Conservation (phyloP, 2,113 vertebrate genomes). For the Girardinichthys multiradiatus region DNA sequence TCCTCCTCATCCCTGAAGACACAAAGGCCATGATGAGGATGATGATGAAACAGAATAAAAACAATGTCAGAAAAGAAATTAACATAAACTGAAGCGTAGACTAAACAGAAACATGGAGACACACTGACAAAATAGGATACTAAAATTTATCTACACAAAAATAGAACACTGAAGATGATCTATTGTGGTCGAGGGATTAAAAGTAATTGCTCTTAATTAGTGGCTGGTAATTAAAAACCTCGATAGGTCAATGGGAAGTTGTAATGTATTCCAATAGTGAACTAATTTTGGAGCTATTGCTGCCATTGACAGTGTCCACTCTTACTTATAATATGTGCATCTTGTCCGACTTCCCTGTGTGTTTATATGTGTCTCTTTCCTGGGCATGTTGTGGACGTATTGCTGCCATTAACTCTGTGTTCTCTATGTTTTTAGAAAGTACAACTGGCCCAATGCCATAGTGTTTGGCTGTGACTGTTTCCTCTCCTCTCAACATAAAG, state of each 20-base stretch:
- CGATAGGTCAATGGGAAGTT: too few relatives aligned
- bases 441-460: too few relatives aligned
- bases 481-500: too few relatives aligned
- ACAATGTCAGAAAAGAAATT: constrained; percentile 18
- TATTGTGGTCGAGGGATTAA: not conserved
- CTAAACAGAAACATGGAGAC: constrained; percentile 12
- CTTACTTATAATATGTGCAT: too few relatives aligned
- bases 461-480: too few relatives aligned
- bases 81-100: constrained; percentile 16
- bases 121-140: not conserved
- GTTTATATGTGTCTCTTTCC: too few relatives aligned
- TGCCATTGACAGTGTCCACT: too few relatives aligned
- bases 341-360: too few relatives aligned
- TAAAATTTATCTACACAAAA: too few relatives aligned
- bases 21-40: constrained; percentile 13
- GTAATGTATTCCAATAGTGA: too few relatives aligned
- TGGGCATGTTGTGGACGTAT: not conserved
- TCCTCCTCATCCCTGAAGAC: constrained; percentile 54
- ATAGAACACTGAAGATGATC: not conserved
- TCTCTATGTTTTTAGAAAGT: not conserved
- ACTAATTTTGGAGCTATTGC: too few relatives aligned
- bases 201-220: not conserved
- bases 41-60: constrained; percentile 14
- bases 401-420: not conserved
- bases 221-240: too few relatives aligned